Evolutionary conservation across 2,113 vertebrate genomes (phyloP), one percentile per base, ranked within the genome.

Genomic region (Eubucco bourcierii): DNA sequence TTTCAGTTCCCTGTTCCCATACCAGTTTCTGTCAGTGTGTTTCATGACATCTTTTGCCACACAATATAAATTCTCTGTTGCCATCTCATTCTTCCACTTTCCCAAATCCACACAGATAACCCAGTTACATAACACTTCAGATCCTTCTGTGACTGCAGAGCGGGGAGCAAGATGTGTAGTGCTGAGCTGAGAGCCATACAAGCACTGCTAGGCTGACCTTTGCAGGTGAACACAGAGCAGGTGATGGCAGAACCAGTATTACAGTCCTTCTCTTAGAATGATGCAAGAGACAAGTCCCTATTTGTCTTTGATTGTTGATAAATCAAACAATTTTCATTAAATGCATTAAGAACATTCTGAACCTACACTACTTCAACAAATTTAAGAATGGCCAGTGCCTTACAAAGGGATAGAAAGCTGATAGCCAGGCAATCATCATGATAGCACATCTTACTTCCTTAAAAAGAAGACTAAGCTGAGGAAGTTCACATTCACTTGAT

Each of bases 211-310:
- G 70, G 18, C 3, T 16, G 8, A 34, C 31, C 73, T 24, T 31
- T 1, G 20, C 21, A 27, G 15, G 7, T 12, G 34, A 33, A 2
- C 17, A 2, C 0, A 2, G 19, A 78, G 9, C 7, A 27, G n/a
- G 20, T 44, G 52, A 25, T 1, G 2, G 39, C 23, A n/a, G 25
- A 82, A 24, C 23, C 33, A 71, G 14, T 15, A 11, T 34, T 29
- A 44, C n/a, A 80, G 25, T 25, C 8, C 33, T 47, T 67, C 52
- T 3, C 29, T 80, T 59, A 37, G 39, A 15, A 78, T 12, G 33
- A 5, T 31, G 46, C 5, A 53, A 53, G 88, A 82, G 14, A 20
- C 23, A 11, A 0, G 6, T n/a, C 31, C 23, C 19, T 73, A 15
- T 20, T 39, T 39, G n/a, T n/a, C n/a, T n/a, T n/a, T n/a, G n/a